These are phyloP conservation scores for Pygmarrhopalites habei DNA, from an alignment of 1,140 invertebrate genomes.

Conservation along the genomic window DNA sequence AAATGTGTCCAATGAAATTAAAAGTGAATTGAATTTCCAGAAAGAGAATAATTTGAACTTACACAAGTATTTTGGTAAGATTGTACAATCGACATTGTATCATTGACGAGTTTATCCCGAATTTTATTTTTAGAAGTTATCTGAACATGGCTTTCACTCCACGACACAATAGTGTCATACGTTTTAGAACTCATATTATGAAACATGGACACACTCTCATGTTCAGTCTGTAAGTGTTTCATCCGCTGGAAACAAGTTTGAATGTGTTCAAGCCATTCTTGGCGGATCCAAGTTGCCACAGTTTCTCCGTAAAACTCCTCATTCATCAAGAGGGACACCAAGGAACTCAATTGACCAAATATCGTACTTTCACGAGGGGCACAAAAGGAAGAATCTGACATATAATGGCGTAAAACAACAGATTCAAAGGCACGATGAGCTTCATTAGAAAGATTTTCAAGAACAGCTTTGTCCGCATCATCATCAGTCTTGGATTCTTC, in stretches of 20 bases:
- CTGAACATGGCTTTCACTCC: not conserved
- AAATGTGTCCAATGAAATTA: no score
- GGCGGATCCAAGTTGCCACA: not conserved
- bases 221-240: not conserved
- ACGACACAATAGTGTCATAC: not conserved
- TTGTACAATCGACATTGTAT: not conserved
- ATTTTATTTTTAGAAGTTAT: not conserved
- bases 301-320: not conserved
- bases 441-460: not conserved
- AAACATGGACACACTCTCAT: not conserved
- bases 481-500: not conserved
- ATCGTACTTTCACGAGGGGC: no score
- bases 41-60: no score
- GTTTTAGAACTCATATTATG: not conserved
- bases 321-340: not conserved
- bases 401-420: constrained; percentile 2
- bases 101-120: not conserved
- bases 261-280: not conserved
- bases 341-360: not conserved
- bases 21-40: no score
- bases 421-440: constrained; percentile 5
- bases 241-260: not conserved
- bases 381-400: not conserved
- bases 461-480: not conserved
- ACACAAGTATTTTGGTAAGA: not conserved